A percentile compares a stretch with the other conserved stretches of the same genome.
These are phyloP conservation scores for Cricetomys ansorgei DNA, from an alignment of 2,113 vertebrate species.

Conservation along the genomic window DNA sequence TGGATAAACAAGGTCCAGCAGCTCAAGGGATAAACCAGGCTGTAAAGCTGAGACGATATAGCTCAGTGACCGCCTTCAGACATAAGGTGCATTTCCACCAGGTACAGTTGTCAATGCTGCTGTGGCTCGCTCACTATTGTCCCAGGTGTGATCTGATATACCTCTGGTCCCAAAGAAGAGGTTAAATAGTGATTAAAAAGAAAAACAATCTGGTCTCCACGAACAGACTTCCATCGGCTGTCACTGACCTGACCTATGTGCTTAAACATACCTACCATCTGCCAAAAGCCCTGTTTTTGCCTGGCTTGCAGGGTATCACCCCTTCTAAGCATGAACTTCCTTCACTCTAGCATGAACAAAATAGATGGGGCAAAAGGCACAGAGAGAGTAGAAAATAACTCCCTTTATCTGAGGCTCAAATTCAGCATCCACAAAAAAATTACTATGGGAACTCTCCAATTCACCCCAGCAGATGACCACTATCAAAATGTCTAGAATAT, in stretches of 20 bases:
- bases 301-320: accelerated
- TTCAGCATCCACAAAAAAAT: background rate
- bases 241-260: background rate
- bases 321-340: background rate
- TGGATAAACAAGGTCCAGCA: background rate
- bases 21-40: background rate
- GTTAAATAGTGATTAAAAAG: background rate
- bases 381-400: background rate
- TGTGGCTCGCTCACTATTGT: background rate
- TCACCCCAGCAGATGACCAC: background rate
- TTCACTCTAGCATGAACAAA: background rate
- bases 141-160: too few species aligned
- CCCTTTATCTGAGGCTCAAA: background rate
- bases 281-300: background rate
- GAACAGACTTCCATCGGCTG: background rate
- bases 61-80: too few species aligned
- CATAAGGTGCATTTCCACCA: accelerated
- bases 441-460: background rate
- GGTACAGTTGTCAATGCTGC: accelerated
- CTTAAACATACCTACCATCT: background rate
- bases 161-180: background rate
- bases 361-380: background rate
- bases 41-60: background rate
- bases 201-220: background rate
- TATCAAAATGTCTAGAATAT: background rate